A percentile compares a stretch with the other conserved stretches of the same genome.
These are phyloP conservation scores for Harpegnathos saltator DNA, from an alignment of 1,140 invertebrate species.

Conservation along the genomic window DNA sequence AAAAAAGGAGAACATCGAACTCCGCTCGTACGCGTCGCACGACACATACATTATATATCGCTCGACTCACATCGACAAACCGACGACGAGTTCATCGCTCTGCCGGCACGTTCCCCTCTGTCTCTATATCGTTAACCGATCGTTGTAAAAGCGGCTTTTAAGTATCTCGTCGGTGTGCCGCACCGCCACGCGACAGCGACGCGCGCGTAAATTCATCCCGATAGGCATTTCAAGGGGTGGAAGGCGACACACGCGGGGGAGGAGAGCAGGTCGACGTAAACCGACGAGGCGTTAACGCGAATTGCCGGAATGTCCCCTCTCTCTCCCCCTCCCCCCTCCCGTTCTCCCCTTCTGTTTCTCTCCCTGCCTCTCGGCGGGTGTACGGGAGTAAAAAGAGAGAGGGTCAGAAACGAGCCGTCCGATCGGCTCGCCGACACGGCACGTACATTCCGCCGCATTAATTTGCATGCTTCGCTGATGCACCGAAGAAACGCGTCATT, in stretches of 20 bases:
- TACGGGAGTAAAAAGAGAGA: constrained; percentile 39
- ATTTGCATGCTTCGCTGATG: constrained; percentile 43
- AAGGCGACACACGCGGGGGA: neutral
- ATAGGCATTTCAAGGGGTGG: neutral
- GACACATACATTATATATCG: too few relatives aligned
- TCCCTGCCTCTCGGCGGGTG: neutral
- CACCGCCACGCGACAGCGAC: constrained; percentile 10
- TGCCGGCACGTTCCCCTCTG: too few relatives aligned
- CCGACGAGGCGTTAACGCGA: constrained; percentile 56
- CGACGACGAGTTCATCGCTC: constrained; percentile 6
- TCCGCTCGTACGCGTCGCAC: too few relatives aligned
- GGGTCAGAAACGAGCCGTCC: constrained; percentile 31
- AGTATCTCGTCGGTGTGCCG: constrained; percentile 32
- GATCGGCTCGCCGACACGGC: constrained; percentile 1
- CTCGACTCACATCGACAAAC: neutral
- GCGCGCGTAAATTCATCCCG: constrained; percentile 36
- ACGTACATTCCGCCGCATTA: constrained; percentile 43
- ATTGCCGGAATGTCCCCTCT: constrained; percentile 49
- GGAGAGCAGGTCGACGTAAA: constrained; percentile 22
- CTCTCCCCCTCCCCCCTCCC: too few relatives aligned
- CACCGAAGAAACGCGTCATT: constrained; percentile 4
- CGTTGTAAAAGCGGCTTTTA: constrained; percentile 49
- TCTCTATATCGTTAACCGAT: constrained; percentile 34
- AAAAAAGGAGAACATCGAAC: too few relatives aligned
- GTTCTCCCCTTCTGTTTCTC: neutral